Evolutionary conservation across 2,888 invertebrate species (phyloP).

Genomic region (Mantis religiosa): DNA sequence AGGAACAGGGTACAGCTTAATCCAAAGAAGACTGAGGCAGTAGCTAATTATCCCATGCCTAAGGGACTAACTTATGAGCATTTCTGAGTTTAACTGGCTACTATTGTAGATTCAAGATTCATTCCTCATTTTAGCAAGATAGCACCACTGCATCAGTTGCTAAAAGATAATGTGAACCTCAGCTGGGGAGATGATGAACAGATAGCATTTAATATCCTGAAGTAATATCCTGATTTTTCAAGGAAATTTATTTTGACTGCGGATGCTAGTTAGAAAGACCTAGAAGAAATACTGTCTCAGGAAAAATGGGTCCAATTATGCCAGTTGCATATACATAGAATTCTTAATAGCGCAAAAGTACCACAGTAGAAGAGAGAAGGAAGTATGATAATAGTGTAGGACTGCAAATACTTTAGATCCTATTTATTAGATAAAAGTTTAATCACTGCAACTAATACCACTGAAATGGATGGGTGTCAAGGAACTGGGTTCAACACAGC

Average conservation of each 20-base stretch:
- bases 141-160: constrained; percentile 35
- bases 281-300: constrained; percentile 35
- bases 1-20: constrained; percentile 33
- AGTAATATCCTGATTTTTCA: constrained; percentile 36
- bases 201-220: not conserved
- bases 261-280: constrained; percentile 33
- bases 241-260: constrained; percentile 35
- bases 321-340: constrained; percentile 36
- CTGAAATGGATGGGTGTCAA: too few species aligned
- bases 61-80: constrained; percentile 26
- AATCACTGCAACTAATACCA: too few species aligned
- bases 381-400: too few species aligned
- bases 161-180: not conserved
- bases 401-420: too few species aligned
- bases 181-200: not conserved
- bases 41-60: constrained; percentile 30
- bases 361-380: too few species aligned
- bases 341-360: too few species aligned
- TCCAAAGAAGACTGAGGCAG: constrained; percentile 31
- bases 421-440: too few species aligned
- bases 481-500: too few species aligned
- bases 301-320: constrained; percentile 30
- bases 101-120: constrained; percentile 42
- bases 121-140: constrained; percentile 38
- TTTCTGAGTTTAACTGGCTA: constrained; percentile 41